Conservation (phyloP, 2,113 vertebrate species). For the Centropus unirufus region DNA sequence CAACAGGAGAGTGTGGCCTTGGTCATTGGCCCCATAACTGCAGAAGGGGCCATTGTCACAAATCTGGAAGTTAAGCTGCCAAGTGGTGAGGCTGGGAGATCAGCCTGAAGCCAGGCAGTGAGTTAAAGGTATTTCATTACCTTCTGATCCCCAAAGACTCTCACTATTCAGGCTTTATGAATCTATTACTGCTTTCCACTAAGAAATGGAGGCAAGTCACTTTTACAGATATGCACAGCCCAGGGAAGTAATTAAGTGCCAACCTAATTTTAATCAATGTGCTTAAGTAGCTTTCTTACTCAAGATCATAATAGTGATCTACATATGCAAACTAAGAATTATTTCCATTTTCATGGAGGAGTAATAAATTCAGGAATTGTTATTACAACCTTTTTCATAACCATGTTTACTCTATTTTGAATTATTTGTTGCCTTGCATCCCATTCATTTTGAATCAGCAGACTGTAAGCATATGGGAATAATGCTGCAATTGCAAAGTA, state of each 20-base stretch:
- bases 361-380: background rate
- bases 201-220: background rate
- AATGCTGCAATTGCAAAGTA: background rate
- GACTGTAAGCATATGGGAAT: background rate
- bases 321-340: background rate
- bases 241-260: background rate
- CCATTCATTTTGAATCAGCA: background rate
- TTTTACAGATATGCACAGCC: background rate
- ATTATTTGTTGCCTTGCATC: background rate
- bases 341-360: background rate
- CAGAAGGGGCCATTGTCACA: background rate
- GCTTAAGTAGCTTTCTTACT: background rate
- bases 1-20: background rate
- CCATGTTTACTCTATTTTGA: background rate
- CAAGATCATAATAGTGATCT: background rate
- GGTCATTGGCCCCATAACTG: background rate
- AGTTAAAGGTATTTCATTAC: background rate
- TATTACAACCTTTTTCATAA: background rate
- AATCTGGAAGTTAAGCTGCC: background rate
- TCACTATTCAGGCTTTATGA: background rate
- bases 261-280: background rate
- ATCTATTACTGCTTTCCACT: background rate
- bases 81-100: background rate
- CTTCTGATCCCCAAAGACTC: background rate
- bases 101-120: background rate